Conservation (phyloP, 1,140 invertebrate species). For the Drosophila erecta region DNA sequence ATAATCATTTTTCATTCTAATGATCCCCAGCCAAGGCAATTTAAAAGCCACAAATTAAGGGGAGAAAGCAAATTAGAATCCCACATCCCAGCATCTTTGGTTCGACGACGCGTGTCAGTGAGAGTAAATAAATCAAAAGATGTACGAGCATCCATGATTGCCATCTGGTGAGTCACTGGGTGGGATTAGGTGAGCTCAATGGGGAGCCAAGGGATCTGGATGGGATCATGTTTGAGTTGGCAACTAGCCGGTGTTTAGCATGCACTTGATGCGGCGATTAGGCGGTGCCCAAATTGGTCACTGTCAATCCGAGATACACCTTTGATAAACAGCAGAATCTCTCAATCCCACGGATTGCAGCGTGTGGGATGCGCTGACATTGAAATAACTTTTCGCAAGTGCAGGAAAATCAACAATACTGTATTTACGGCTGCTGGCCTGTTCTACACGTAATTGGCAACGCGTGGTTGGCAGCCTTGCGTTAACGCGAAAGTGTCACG, state of each 20-base stretch:
- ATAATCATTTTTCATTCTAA: constrained; percentile 62
- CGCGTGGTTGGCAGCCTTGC: constrained; percentile 57
- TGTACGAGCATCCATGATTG: background rate
- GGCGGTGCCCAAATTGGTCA: constrained; percentile 25
- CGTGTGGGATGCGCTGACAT: constrained; percentile 65
- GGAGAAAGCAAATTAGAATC: constrained; percentile 30
- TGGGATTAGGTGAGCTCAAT: constrained; percentile 29
- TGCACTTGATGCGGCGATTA: constrained; percentile 35
- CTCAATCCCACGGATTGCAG: constrained; percentile 11
- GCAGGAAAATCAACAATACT: constrained; percentile 47
- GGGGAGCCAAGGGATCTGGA: constrained; percentile 19
- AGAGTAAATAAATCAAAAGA: constrained; percentile 31
- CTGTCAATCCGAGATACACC: constrained; percentile 27
- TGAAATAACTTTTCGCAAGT: constrained; percentile 57
- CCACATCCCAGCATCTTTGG: constrained; percentile 30
- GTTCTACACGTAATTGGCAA: constrained; percentile 55
- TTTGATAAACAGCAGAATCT: constrained; percentile 49
- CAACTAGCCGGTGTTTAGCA: constrained; percentile 35
- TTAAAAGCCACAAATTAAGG: constrained; percentile 77
- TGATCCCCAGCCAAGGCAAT: constrained; percentile 46
- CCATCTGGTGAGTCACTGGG: constrained; percentile 48
- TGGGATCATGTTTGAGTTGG: constrained; percentile 4
- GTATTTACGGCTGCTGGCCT: constrained; percentile 33
- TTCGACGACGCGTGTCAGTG: constrained; percentile 35
- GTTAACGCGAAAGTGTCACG: constrained; percentile 57